A percentile compares a stretch with the other conserved stretches of the same genome.
Conservation (phyloP, 2,113 vertebrate genomes). For the Genyomyrus donnyi region DNA sequence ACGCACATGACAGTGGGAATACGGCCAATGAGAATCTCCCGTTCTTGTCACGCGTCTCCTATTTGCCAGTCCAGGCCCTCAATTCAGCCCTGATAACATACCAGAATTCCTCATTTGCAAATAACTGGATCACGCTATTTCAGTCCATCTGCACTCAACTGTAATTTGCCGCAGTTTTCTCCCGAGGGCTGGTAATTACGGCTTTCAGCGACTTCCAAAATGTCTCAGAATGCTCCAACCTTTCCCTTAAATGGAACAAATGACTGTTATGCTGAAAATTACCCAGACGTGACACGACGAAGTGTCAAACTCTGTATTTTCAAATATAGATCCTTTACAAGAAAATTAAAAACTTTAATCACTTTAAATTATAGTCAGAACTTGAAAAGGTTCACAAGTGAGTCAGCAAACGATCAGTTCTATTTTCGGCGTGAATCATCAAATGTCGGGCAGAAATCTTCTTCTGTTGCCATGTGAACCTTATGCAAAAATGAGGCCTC, state of each 20-base stretch:
- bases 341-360: slow-evolving; percentile 10
- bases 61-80: slow-evolving; percentile 27
- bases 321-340: slow-evolving; percentile 12
- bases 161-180: slow-evolving; percentile 52
- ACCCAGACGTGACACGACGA: neutral
- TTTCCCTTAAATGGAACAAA: slow-evolving; percentile 28
- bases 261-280: slow-evolving; percentile 35
- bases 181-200: slow-evolving; percentile 48
- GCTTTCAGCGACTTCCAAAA: slow-evolving; percentile 48
- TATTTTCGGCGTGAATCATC: neutral
- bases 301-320: slow-evolving; percentile 3
- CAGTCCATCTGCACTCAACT: slow-evolving; percentile 40
- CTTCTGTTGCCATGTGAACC: neutral
- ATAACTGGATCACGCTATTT: slow-evolving; percentile 60
- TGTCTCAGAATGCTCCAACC: slow-evolving; percentile 37
- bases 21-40: slow-evolving; percentile 23
- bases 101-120: slow-evolving; percentile 47
- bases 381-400: slow-evolving; percentile 13
- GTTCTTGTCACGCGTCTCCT: slow-evolving; percentile 39
- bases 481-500: neutral
- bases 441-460: neutral
- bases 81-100: slow-evolving; percentile 33
- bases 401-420: slow-evolving; percentile 17
- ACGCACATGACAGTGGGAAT: slow-evolving; percentile 48
- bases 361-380: slow-evolving; percentile 20